These are phyloP conservation scores for Dryobates pubescens DNA, from an alignment of 2,797 vertebrate species.

Conservation along the genomic window DNA sequence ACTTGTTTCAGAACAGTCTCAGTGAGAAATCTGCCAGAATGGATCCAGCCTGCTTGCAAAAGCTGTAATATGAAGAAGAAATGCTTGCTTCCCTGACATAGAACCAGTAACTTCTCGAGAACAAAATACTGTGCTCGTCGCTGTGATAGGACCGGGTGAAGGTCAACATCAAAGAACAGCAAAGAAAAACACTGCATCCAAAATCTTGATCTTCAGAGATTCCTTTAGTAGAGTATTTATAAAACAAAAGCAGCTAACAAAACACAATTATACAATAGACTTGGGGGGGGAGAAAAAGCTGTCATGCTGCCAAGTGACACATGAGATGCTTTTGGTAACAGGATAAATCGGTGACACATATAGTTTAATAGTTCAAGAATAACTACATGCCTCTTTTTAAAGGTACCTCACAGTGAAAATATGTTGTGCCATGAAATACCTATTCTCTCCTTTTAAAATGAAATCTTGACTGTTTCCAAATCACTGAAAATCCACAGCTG, in stretches of 20 bases:
- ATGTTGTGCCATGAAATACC: not conserved
- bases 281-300: not conserved
- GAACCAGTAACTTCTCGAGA: slow-evolving; percentile 37
- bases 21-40: not conserved
- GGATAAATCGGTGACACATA: slow-evolving; percentile 36
- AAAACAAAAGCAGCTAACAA: slow-evolving; percentile 73
- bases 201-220: slow-evolving; percentile 64
- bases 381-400: slow-evolving; percentile 45
- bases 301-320: slow-evolving; percentile 61
- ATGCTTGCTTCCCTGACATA: slow-evolving; percentile 25
- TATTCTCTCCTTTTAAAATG: not conserved
- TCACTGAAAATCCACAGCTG: not conserved
- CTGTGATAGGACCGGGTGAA: slow-evolving; percentile 2
- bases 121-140: slow-evolving; percentile 44
- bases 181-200: slow-evolving; percentile 55
- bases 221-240: slow-evolving; percentile 49
- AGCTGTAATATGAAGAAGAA: slow-evolving; percentile 31
- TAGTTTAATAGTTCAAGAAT: slow-evolving; percentile 54
- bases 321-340: slow-evolving; percentile 50
- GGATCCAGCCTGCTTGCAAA: not conserved
- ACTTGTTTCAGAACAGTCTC: not conserved
- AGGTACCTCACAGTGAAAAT: slow-evolving; percentile 22
- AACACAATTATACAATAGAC: slow-evolving; percentile 65
- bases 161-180: slow-evolving; percentile 61
- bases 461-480: not conserved